Evolutionary conservation across 2,797 vertebrate genomes (phyloP).

Genomic region (Muscicapa striata): DNA sequence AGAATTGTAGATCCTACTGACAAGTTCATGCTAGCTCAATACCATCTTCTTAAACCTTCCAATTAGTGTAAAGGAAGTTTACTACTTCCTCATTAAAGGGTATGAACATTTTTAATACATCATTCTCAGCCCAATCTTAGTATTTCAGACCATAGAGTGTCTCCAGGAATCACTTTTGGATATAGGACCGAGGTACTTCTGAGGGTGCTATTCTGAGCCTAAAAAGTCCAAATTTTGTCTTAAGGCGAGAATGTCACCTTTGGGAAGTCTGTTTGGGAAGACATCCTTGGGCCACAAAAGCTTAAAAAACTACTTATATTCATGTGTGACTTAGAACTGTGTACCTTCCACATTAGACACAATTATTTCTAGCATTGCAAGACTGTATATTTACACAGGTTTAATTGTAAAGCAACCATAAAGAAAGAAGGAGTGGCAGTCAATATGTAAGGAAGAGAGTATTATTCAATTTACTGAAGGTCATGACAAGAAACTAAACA

Average conservation of each 20-base stretch:
- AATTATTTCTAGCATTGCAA: background rate
- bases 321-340: background rate
- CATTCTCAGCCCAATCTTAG: background rate
- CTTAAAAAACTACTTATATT: background rate
- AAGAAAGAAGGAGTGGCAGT: background rate
- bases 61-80: background rate
- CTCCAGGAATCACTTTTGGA: background rate
- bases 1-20: background rate
- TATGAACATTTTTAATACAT: background rate
- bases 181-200: background rate
- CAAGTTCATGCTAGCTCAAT: background rate
- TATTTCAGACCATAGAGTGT: background rate
- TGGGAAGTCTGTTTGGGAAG: background rate
- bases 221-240: background rate
- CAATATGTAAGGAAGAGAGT: background rate
- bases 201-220: background rate
- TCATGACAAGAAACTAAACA: background rate
- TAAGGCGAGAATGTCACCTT: background rate
- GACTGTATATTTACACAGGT: background rate
- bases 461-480: background rate
- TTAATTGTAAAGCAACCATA: background rate
- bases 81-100: background rate
- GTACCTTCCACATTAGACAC: background rate
- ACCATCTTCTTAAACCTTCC: background rate
- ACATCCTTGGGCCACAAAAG: background rate